These are phyloP conservation scores for Acanthochromis polyacanthus DNA, from an alignment of 2,113 vertebrate species.

Conservation along the genomic window DNA sequence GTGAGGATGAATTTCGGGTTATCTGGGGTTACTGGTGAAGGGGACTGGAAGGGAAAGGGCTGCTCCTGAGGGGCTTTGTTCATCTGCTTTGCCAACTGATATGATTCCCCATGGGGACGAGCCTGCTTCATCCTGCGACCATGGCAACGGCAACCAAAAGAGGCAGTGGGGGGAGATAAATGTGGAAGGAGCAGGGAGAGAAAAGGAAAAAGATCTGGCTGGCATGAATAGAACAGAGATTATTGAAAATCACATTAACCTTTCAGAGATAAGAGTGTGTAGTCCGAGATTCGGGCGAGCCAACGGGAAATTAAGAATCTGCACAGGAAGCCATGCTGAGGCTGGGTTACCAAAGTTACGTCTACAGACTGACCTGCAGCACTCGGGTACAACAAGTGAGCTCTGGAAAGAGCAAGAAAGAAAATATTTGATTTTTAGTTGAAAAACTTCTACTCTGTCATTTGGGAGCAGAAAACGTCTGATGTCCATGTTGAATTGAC, in stretches of 20 bases:
- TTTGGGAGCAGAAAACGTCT: no score
- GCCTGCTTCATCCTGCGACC: constrained; percentile 68
- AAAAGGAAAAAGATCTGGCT: constrained; percentile 1
- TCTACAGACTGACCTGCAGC: constrained; percentile 77
- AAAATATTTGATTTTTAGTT: no score
- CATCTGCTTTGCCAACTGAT: constrained; percentile 70
- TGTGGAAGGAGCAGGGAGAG: constrained; percentile 7
- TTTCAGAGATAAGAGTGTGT: constrained; percentile 35
- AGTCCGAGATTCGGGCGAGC: neutral
- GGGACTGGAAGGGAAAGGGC: constrained; percentile 13
- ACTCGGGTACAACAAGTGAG: constrained; percentile 72
- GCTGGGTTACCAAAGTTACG: constrained; percentile 80
- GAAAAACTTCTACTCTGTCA: neutral
- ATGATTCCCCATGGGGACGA: constrained; percentile 62
- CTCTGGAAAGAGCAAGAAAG: neutral
- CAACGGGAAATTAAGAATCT: constrained; percentile 44
- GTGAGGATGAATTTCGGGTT: constrained; percentile 12
- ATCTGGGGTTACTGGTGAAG: constrained; percentile 37
- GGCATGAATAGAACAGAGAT: constrained; percentile 33
- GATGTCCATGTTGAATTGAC: neutral
- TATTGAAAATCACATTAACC: constrained; percentile 42
- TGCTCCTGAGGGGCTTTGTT: constrained; percentile 47
- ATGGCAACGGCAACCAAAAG: constrained; percentile 78
- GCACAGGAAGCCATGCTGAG: constrained; percentile 78
- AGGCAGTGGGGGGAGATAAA: constrained; percentile 18